A percentile compares a stretch with the other conserved stretches of the same genome.
Evolutionary conservation across 2,888 invertebrate species (phyloP).

Genomic region (Melanotus villosus): DNA sequence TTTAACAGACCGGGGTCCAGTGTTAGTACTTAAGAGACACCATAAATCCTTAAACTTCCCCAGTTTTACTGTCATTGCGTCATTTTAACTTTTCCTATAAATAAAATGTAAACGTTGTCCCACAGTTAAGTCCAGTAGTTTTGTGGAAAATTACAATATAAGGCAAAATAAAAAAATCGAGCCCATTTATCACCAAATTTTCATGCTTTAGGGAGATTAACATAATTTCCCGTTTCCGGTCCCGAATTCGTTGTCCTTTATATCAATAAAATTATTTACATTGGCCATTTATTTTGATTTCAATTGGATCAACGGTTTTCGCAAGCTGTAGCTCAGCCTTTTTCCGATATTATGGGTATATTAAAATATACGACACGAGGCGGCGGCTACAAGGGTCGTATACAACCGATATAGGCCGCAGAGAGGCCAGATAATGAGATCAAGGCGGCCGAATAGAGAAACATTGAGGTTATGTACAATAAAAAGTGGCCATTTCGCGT

Average conservation of each 20-base stretch:
- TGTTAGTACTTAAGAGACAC: too few species aligned
- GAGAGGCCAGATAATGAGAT: conserved; percentile 56
- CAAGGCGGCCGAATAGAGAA: conserved; percentile 54
- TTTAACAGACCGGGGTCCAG: too few species aligned
- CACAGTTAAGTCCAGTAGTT: background rate
- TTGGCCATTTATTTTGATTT: conserved; percentile 38
- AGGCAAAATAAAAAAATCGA: background rate
- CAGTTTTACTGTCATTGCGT: background rate
- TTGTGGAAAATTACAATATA: conserved; percentile 7
- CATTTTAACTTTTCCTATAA: conserved; percentile 8
- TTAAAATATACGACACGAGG: conserved; percentile 53
- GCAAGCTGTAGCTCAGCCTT: conserved; percentile 32
- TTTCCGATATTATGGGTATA: conserved; percentile 46
- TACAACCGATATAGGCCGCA: conserved; percentile 50
- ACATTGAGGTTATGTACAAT: conserved; percentile 54
- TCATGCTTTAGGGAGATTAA: conserved; percentile 15
- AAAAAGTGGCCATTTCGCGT: conserved; percentile 52
- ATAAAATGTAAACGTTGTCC: background rate
- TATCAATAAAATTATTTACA: conserved; percentile 40
- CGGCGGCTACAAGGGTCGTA: conserved; percentile 47
- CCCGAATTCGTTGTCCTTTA: conserved; percentile 16
- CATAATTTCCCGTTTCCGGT: conserved; percentile 29
- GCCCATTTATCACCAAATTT: conserved; percentile 2
- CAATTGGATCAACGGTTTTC: conserved; percentile 40
- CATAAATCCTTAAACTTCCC: background rate